A percentile compares a stretch with the other conserved stretches of the same genome.
phyloP scores from a whole-genome alignment of 1,140 invertebrate genomes.

The Grapholita molesta region DNA sequence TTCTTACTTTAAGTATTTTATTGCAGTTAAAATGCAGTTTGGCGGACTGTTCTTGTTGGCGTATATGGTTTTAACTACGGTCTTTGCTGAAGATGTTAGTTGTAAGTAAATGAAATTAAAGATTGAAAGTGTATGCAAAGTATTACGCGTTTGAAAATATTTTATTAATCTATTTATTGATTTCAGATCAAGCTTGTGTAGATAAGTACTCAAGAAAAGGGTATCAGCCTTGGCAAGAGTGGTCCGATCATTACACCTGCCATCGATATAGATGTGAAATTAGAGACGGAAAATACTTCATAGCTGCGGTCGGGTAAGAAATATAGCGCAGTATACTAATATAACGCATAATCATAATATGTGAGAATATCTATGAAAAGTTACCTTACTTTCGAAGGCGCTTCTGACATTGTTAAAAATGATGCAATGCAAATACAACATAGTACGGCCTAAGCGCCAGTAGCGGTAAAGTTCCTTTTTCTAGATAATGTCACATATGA shows the following conservation, averaged over 20 bases:
- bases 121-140: too few relatives aligned
- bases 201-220: constrained; percentile 74
- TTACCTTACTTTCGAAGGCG: too few relatives aligned
- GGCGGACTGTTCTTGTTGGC: constrained; percentile 28
- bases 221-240: constrained; percentile 72
- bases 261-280: constrained; percentile 69
- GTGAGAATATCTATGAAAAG: too few relatives aligned
- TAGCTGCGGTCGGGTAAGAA: constrained; percentile 65
- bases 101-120: constrained; percentile 33
- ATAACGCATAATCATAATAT: too few relatives aligned
- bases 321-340: not conserved
- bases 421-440: too few relatives aligned
- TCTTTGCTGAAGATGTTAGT: constrained; percentile 44
- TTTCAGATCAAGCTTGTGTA: constrained; percentile 67
- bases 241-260: constrained; percentile 72
- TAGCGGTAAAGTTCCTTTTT: too few relatives aligned
- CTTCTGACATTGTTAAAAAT: not conserved
- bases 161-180: not conserved
- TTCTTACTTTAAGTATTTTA: constrained; percentile 22
- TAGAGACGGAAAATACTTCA: constrained; percentile 69
- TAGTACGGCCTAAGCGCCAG: too few relatives aligned
- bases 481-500: too few relatives aligned
- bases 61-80: constrained; percentile 31
- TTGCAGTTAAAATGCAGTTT: constrained; percentile 34
- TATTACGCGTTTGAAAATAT: too few relatives aligned